Evolutionary conservation across 2,797 vertebrate species (phyloP), one percentile per base, ranked within the genome.

Genomic region (Cyclopterus lumpus): DNA sequence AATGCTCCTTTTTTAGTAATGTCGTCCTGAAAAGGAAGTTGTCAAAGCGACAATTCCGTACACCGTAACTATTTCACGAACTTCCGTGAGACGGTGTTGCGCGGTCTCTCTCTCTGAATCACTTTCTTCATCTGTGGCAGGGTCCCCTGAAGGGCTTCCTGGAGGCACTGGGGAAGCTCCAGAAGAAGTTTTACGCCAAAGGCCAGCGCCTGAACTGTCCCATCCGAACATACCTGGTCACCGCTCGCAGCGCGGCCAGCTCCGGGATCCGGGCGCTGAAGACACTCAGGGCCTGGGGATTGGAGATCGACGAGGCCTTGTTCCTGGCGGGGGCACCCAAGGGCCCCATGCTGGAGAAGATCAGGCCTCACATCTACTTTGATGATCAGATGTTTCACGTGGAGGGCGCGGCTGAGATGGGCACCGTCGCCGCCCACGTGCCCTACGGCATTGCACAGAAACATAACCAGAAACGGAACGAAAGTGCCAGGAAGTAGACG

Each of bases 301-400:
- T 99, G 89, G 98, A 99, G 93, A 97, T 95, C 0, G 98, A 99
- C 1, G 98, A 99, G 77, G 98, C 98, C 34, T 81, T 99, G 71
- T 99, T 99, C 83, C 94, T 99, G 5, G 98, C 98, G 0, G 98
- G 98, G 0, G 98, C 98, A 0, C 97, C 97, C 26, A 99, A 99
- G 84, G 98, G 97, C 1, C 98, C 98, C 0, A 95, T 99, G 91
- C 93, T 99, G 8, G 97, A 95, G 92, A 99, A 99, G 93, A 99
- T 99, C 86, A 91, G 96, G 8, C 98, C 98, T 0, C 97, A 99
- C 92, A 99, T 99, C 92, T 99, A 97, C 94, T 99, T 99, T 0
- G 98, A 99, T 0, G 98, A 99, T 90, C 98, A 99, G 94, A 99
- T 99, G 98, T 98, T 99, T 89, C 98, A 99, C 0, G 95, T 99